These are phyloP conservation scores for Xanthorhoe designata DNA, from an alignment of 2,888 invertebrate species.

Conservation along the genomic window DNA sequence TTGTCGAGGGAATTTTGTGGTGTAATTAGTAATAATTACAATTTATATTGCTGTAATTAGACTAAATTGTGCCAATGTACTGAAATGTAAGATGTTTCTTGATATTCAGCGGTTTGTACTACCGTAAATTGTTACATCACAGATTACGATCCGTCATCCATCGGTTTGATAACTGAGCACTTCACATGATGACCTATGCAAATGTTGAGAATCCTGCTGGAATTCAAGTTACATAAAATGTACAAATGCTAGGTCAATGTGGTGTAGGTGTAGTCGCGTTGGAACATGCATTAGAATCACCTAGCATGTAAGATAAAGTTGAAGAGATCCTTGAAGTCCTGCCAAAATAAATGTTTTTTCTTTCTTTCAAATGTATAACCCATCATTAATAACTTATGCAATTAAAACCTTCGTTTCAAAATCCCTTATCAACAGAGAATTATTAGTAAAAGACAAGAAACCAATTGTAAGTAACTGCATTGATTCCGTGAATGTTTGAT, in stretches of 20 bases:
- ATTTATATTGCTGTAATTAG: conserved; percentile 71
- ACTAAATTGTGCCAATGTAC: conserved; percentile 38
- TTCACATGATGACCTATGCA: conserved; percentile 1
- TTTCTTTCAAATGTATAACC: not conserved
- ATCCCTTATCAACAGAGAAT: not conserved
- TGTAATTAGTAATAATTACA: conserved; percentile 83
- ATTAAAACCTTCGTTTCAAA: not conserved
- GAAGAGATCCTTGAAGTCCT: no score
- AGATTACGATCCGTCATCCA: no score
- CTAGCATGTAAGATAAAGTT: no score
- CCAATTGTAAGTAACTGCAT: conserved; percentile 47
- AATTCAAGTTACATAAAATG: not conserved
- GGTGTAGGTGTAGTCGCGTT: no score
- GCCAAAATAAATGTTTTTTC: no score
- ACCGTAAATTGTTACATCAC: no score
- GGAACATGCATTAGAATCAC: no score
- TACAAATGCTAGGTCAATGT: not conserved
- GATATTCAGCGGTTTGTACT: not conserved
- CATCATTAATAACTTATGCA: not conserved
- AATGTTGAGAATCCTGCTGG: not conserved
- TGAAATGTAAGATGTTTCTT: not conserved
- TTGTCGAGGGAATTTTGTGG: conserved; percentile 75
- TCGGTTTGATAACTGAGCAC: not conserved
- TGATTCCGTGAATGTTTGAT: conserved; percentile 38
- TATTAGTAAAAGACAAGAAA: conserved; percentile 32